Base-by-base conservation (phyloP, 2,797 vertebrate species). In the Gymnopithys bicolor region DNA sequence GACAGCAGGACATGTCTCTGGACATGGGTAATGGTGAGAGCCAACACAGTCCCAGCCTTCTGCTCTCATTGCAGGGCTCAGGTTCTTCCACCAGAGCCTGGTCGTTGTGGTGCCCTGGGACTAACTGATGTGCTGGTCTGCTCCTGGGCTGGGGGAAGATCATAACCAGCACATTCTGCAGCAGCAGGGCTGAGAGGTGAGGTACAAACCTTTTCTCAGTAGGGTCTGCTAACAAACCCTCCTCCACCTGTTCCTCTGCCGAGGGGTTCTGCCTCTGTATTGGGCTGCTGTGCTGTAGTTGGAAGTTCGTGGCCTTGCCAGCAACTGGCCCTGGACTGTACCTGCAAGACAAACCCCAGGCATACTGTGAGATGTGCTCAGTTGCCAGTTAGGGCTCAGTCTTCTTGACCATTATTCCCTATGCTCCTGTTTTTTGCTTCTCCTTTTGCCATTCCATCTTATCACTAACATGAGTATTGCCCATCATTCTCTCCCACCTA, bases 181-280 rank as follows among this genome's bases (percentile, higher is more conserved):
- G 62, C 46, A 56, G 45, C 2, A 1, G 66, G 46, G 27, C 66
- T 85, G 43, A 51, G 30, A 53, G 59, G 13, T 24, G 67, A 67
- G 59, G 30, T 35, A 96, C 90, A 52, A 84, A 95, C 84, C 94
- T 89, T 96, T 97, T 92, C 87, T 96, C 94, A 33, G 75, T 32
- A 35, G 93, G 78, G 68, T 96, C 92, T 87, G 89, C 88, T 63
- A 92, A 78, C 52, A 93, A 88, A 45, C 53, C 91, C 83, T 88
- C 15, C 55, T 90, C 80, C 43, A 97, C 86, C 81, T 97, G 84
- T 81, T 96, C 84, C 79, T 92, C 62, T 22, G 58, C 78, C 3
- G 41, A 78, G 84, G 87, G 94, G n/a, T 53, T 84, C 3, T 68
- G 91, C 83, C 78, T 94, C 73, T 93, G 83, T 60, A 82, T 1